Evolutionary conservation across 2,113 vertebrate genomes (phyloP), one percentile per base, ranked within the genome.

Genomic region (Cheilinus undulatus): DNA sequence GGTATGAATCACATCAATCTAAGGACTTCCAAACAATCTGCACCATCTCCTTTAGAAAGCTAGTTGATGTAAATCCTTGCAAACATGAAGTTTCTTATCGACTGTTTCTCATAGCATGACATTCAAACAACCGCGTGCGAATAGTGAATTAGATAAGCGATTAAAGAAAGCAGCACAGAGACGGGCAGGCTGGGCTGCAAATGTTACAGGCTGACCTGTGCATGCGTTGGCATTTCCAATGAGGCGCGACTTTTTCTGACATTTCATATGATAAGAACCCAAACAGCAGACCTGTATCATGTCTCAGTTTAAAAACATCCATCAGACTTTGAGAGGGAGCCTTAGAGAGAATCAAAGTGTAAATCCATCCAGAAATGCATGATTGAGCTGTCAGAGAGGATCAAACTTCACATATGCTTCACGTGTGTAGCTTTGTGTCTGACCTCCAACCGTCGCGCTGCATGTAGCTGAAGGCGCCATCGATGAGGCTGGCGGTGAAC

Each of bases 391-490:
- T 3, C 2, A 7, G 10, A 9, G 32, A 34, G 9, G 32, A 34
- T 32, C 30, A 32, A 34, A 34, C 32, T 10, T 43, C n/a, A 19
- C 42, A 45, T 45, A 19, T 20, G 14, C 3, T 8, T 9, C 58
- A 52, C 0, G 24, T 49, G 17, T 42, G 40, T 17, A n/a, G n/a
- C 40, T 42, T 11, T 8, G 58, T 20, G 51, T 46, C 88, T 87
- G 34, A 99, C 98, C 98, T 98, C 98, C 98, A 99, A 54, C 98
- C 98, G 4, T 95, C 94, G 49, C 81, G 95, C 0, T 83, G 92
- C 74, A 99, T 92, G 83, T 99, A 98, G 92, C 97, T 99, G 93
- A 99, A 99, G 87, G 94, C 93, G 72, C 97, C 98, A 9, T 99
- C 97, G 0, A 99, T 73, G 1, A 99, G 89, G 2, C 97, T 99